Evolutionary conservation across 2,888 invertebrate species (phyloP).

Genomic region (Catocala fraxini): DNA sequence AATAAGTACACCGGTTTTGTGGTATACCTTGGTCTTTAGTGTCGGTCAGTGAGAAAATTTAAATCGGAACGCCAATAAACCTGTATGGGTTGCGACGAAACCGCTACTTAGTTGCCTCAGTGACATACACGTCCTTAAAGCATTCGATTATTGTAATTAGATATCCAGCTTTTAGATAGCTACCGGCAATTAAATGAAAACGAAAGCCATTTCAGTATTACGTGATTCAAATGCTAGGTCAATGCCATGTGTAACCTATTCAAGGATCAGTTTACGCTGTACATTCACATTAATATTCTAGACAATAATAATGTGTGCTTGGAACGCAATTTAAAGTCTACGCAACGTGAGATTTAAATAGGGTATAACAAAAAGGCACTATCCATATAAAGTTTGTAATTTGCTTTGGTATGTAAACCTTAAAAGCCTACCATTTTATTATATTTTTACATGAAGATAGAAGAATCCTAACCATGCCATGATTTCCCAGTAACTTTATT

Average conservation of each 20-base stretch:
- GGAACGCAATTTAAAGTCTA: too few relatives aligned
- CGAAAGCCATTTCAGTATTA: slow-evolving; percentile 2
- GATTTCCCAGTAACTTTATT: too few relatives aligned
- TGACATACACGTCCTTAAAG: not conserved
- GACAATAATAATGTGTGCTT: too few relatives aligned
- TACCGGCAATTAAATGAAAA: slow-evolving; percentile 4
- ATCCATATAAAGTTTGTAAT: too few relatives aligned
- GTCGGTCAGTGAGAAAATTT: slow-evolving; percentile 33
- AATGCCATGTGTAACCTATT: not conserved
- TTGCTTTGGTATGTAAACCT: too few relatives aligned
- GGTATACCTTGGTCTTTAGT: slow-evolving; percentile 43
- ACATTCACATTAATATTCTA: too few relatives aligned
- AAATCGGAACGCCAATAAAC: slow-evolving; percentile 32
- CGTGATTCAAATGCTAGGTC: not conserved
- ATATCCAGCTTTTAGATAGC: slow-evolving; percentile 2
- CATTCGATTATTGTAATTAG: slow-evolving; percentile 2
- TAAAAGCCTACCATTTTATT: too few relatives aligned
- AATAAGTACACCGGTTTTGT: slow-evolving; percentile 26
- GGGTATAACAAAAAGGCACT: too few relatives aligned
- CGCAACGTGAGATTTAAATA: too few relatives aligned
- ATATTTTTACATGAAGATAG: too few relatives aligned
- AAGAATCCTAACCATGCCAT: too few relatives aligned
- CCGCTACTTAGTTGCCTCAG: slow-evolving; percentile 3
- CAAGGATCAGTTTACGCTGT: not conserved
- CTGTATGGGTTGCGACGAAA: slow-evolving; percentile 27